Percentiles rank a stretch among this genome's conserved stretches.
These are phyloP conservation scores for Rhimphoctona megacephalus DNA, from an alignment of 2,888 invertebrate genomes.

Conservation along the genomic window DNA sequence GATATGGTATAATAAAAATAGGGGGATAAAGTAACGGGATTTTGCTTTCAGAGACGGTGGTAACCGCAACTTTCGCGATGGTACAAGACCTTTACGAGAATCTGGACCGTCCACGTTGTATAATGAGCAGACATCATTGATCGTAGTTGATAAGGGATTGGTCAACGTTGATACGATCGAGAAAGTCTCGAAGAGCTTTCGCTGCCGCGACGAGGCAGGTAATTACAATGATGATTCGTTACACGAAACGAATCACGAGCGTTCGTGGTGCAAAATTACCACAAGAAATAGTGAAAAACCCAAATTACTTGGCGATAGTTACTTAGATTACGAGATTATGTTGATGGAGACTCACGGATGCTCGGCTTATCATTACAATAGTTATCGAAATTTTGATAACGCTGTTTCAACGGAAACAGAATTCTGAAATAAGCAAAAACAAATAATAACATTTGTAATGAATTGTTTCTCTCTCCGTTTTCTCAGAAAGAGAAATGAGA, in stretches of 20 bases:
- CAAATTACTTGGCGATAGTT: constrained; percentile 39
- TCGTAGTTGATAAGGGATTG: constrained; percentile 12
- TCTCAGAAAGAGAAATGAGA: background rate
- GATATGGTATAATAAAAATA: constrained; percentile 40
- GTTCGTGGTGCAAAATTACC: constrained; percentile 37
- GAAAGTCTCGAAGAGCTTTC: constrained; percentile 16
- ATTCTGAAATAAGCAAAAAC: constrained; percentile 69
- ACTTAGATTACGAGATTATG: constrained; percentile 85
- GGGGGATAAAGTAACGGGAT: constrained; percentile 76
- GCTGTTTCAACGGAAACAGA: constrained; percentile 75
- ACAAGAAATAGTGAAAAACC: constrained; percentile 39
- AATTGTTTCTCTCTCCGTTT: constrained; percentile 37
- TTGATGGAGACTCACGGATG: constrained; percentile 89
- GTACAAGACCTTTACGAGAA: constrained; percentile 75
- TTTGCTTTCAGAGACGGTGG: constrained; percentile 82
- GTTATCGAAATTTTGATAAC: constrained; percentile 72
- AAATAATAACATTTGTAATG: constrained; percentile 12
- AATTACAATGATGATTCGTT: constrained; percentile 73
- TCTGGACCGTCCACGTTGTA: constrained; percentile 78
- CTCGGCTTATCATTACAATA: constrained; percentile 86
- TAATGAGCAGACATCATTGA: constrained; percentile 77
- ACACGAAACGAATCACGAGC: constrained; percentile 58
- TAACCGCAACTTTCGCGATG: constrained; percentile 78
- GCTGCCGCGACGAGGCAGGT: constrained; percentile 72
- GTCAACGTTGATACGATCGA: constrained; percentile 26